Evolutionary conservation across 2,888 invertebrate species (phyloP), one percentile per base, ranked within the genome.

Genomic region (Patella ulyssiponensis): DNA sequence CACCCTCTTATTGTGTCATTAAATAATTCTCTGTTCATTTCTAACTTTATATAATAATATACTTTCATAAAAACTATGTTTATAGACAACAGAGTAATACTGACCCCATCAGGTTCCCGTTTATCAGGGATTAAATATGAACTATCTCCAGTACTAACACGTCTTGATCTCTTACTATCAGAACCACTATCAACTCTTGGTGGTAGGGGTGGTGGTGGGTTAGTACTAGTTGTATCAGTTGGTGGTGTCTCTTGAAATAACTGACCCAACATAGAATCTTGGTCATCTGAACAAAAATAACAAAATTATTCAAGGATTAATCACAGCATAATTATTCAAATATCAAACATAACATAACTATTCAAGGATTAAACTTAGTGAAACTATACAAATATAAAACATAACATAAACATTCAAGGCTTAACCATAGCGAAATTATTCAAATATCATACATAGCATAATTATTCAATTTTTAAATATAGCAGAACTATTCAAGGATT

Each of bases 201-300:
- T 20, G 85, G 85, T 14, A 85, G 77, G 15, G 85, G 80, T 15
- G 88, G 86, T 69, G 86, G 84, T 33, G 87, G 85, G 52, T 86
- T 80, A 44, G 87, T 79, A 51, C 83, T 82, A 15, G 85, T 79
- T n/a, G 86, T 81, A 33, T 84, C 85, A 14, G 86, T 80, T 7
- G 88, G 85, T 15, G 98, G 93, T 0, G 97, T 97, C 89, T 97
- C 97, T 90, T 98, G 97, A 92, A 98, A 97, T 97, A 97, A 98
- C 84, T 96, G 94, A 0, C 98, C 98, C 85, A 97, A 93, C 80
- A 97, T 94, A 7, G 96, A 96, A 92, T 97, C 96, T 91, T 91
- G 92, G 80, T 93, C 93, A 79, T 92, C 92, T 91, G 80, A 54
- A 78, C 80, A 74, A 51, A 74, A 27, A 69, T 52, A 56, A 15